These are phyloP conservation scores for Dione juno DNA, from an alignment of 2,888 invertebrate species.

Conservation along the genomic window DNA sequence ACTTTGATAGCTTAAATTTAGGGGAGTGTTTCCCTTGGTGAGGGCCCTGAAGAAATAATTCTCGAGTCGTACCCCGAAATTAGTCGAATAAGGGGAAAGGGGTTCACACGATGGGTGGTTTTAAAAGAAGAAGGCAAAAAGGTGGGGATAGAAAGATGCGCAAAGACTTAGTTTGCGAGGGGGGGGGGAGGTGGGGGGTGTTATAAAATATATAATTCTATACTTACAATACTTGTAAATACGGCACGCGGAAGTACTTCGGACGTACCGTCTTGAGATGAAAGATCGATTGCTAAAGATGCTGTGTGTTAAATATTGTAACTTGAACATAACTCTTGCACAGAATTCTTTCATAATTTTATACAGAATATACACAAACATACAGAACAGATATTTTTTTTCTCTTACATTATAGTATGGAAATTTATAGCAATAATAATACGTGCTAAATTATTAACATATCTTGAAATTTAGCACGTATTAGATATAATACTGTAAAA, in stretches of 20 bases:
- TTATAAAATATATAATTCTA: constrained; percentile 85
- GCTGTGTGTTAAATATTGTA: constrained; percentile 30
- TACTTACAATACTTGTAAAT: constrained; percentile 85
- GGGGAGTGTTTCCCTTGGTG: constrained; percentile 58
- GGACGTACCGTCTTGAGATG: constrained; percentile 60
- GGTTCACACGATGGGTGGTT: constrained; percentile 83
- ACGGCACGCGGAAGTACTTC: constrained; percentile 80
- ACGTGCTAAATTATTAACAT: too few relatives aligned
- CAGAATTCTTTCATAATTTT: too few relatives aligned
- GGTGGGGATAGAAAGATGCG: constrained; percentile 84
- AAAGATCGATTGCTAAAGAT: constrained; percentile 38
- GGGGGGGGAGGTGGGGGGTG: constrained; percentile 69
- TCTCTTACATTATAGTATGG: too few relatives aligned
- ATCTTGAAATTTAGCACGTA: too few relatives aligned
- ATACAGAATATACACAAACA: too few relatives aligned
- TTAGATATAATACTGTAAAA: too few relatives aligned
- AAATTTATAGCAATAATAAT: too few relatives aligned
- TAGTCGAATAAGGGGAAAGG: constrained; percentile 83
- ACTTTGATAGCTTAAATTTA: constrained; percentile 55
- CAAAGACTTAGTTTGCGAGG: constrained; percentile 83
- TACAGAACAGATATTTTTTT: too few relatives aligned
- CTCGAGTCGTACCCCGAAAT: constrained; percentile 84
- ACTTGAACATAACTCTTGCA: background rate
- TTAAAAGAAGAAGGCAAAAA: constrained; percentile 84
- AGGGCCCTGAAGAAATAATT: constrained; percentile 79